Evolutionary conservation across 1,140 invertebrate genomes (phyloP).

Genomic region (Armadillidium nasatum): DNA sequence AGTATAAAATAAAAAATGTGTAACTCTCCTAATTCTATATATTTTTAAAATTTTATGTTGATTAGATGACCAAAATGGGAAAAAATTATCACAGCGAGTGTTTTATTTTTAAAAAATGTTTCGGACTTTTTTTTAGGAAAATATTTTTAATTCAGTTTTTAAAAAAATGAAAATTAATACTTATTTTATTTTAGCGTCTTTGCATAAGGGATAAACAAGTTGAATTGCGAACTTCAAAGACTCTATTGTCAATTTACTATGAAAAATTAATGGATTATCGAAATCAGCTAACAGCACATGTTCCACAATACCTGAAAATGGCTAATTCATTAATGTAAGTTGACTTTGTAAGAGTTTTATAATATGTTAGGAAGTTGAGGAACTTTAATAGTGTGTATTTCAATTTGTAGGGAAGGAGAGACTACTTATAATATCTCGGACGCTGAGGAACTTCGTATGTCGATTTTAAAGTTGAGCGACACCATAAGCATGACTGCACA

Average conservation of each 20-base stretch:
- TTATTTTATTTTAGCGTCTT: conserved; percentile 20
- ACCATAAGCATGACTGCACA: conserved; percentile 75
- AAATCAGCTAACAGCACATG: conserved; percentile 67
- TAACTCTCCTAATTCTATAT: no score
- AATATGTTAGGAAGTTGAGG: conserved; percentile 31
- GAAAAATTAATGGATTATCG: conserved; percentile 70
- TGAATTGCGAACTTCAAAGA: conserved; percentile 70
- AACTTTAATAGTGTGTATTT: conserved; percentile 19
- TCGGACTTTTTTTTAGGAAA: no score
- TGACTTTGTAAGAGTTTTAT: conserved; percentile 22
- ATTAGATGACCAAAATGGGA: no score
- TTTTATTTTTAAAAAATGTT: no score
- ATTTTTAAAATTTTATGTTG: no score
- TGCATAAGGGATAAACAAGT: conserved; percentile 65
- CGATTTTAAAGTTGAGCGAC: conserved; percentile 80
- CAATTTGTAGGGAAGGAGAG: conserved; percentile 69
- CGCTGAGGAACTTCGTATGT: conserved; percentile 71
- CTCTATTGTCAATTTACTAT: conserved; percentile 75
- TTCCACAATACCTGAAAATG: conserved; percentile 82
- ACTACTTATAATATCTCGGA: conserved; percentile 75
- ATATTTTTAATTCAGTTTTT: no score
- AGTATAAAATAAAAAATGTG: no score
- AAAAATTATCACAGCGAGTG: no score
- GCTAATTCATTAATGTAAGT: conserved; percentile 61
- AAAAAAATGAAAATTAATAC: no score